Percentiles rank a stretch among this genome's conserved stretches.
These are phyloP conservation scores for Orthonevra nobilis DNA, from an alignment of 2,888 invertebrate genomes.

Conservation along the genomic window DNA sequence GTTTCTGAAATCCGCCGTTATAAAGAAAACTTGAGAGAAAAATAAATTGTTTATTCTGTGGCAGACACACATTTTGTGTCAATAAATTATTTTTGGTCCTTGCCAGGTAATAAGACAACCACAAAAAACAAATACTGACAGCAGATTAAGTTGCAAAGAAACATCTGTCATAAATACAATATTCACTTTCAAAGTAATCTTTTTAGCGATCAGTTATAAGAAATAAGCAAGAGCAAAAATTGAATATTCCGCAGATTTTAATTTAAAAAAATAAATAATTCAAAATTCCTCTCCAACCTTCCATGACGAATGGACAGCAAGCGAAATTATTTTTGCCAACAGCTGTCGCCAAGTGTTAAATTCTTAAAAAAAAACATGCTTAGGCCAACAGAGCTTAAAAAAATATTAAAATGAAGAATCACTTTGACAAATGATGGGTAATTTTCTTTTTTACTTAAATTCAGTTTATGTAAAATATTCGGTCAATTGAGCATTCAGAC, in stretches of 20 bases:
- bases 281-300: not conserved
- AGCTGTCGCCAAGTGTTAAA: conserved; percentile 18
- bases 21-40: conserved; percentile 29
- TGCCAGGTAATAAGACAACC: conserved; percentile 28
- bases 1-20: conserved; percentile 35
- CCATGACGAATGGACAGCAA: not conserved
- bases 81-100: conserved; percentile 51
- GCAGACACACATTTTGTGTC: conserved; percentile 24
- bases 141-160: not conserved
- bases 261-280: conserved; percentile 1
- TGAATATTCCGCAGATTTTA: not conserved
- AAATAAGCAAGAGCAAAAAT: not conserved
- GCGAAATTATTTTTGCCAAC: conserved; percentile 1
- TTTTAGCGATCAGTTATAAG: not conserved
- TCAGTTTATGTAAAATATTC: conserved; percentile 15
- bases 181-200: too few species aligned
- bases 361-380: conserved; percentile 2
- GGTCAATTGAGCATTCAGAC: conserved; percentile 35
- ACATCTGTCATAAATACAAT: not conserved
- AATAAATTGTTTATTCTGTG: conserved; percentile 9
- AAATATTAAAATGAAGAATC: not conserved
- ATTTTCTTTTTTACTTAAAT: not conserved
- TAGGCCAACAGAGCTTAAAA: too few species aligned
- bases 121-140: not conserved
- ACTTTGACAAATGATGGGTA: not conserved